Evolutionary conservation across 2,888 invertebrate species (phyloP).

Genomic region (Uropetala carovei): DNA sequence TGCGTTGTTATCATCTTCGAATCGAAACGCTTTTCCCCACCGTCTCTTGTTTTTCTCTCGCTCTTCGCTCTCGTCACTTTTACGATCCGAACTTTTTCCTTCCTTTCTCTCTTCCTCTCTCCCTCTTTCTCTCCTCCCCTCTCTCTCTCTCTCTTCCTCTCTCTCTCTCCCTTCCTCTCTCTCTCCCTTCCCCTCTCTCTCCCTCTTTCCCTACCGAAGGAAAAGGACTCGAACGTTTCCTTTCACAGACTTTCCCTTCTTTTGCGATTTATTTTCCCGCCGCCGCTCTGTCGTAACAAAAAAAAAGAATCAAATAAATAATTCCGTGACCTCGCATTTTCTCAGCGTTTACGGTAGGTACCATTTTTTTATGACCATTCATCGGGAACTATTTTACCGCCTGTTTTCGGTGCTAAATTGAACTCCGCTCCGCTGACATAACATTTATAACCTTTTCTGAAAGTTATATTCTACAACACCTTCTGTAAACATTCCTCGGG

Average conservation of each 20-base stretch:
- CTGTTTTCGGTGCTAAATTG: neutral
- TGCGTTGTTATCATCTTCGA: too few species aligned
- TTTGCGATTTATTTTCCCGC: neutral
- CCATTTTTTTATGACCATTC: neutral
- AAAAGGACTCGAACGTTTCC: neutral
- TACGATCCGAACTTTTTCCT: too few species aligned
- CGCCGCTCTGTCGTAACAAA: neutral
- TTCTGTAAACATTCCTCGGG: neutral
- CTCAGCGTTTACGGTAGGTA: neutral
- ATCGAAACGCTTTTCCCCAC: too few species aligned
- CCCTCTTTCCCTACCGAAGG: neutral
- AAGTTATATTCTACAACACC: neutral
- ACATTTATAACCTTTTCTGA: neutral
- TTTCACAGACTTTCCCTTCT: neutral
- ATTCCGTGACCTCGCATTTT: slow-evolving; percentile 16
- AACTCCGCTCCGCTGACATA: neutral
- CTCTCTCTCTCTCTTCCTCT: too few species aligned
- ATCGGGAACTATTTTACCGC: neutral
- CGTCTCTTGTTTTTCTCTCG: too few species aligned
- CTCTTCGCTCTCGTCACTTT: too few species aligned
- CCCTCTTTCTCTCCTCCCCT: too few species aligned
- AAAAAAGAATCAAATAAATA: slow-evolving; percentile 10
- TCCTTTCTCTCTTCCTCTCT: too few species aligned
- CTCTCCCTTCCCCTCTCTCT: neutral
- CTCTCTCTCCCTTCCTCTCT: too few species aligned